Evolutionary conservation across 2,888 invertebrate genomes (phyloP).

Genomic region (Oxytorus armatus): DNA sequence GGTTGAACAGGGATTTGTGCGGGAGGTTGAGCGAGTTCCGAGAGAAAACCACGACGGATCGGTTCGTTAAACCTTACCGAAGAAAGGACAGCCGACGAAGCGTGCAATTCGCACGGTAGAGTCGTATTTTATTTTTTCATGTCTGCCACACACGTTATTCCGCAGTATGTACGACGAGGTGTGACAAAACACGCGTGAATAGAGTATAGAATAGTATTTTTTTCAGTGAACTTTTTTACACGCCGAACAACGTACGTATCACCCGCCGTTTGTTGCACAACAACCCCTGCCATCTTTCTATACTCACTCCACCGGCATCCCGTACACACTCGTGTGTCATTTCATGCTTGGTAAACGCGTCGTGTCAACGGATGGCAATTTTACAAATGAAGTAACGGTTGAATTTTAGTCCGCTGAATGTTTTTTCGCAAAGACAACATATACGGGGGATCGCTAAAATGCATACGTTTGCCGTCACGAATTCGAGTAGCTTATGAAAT

Average conservation of each 20-base stretch:
- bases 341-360: too few relatives aligned
- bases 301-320: background rate
- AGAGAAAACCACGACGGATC: conserved; percentile 73
- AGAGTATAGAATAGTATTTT: conserved; percentile 1
- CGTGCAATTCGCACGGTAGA: conserved; percentile 53
- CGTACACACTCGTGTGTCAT: background rate
- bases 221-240: background rate
- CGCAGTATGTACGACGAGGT: background rate
- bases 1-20: conserved; percentile 2
- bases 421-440: too few relatives aligned
- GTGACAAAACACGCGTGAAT: background rate
- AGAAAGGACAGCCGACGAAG: conserved; percentile 71
- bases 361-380: too few relatives aligned
- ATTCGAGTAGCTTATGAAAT: too few relatives aligned
- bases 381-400: too few relatives aligned
- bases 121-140: conserved; percentile 56
- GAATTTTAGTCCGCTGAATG: too few relatives aligned
- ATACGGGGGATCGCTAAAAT: too few relatives aligned
- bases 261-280: conserved; percentile 1
- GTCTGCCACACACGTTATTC: conserved; percentile 5
- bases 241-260: background rate
- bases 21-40: conserved; percentile 31
- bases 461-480: too few relatives aligned
- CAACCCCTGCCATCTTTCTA: conserved; percentile 4
- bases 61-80: conserved; percentile 76